Evolutionary conservation across 92 coral and sea anemone species (phyloP), one percentile per base, ranked within the genome.

Genomic region (Phymanthus crucifer): DNA sequence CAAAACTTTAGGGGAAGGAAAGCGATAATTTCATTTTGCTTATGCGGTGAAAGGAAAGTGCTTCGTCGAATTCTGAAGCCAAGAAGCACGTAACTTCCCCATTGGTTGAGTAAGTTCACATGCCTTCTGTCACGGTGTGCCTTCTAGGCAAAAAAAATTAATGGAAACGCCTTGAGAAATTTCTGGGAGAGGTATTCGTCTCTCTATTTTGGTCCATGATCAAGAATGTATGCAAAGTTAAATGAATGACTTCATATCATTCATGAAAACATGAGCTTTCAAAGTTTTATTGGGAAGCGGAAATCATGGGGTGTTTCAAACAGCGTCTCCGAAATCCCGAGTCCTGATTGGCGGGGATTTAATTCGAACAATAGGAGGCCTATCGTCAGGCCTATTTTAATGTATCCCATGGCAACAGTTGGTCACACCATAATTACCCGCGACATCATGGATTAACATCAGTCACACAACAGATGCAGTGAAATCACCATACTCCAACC

Each of bases 181-280:
- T 61, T 61, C 68, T 61, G 36, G 32, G 27, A 13, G 29, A 61
- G 34, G 33, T 38, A 36, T 72, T 26, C 77, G 32, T 21, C 31
- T 35, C 32, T 46, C 83, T 90, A 90, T 90, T 90, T 92, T 79
- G 48, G 78, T 84, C 91, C 32, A 65, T 92, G 97, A 90, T 79
- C 43, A 80, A 35, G 50, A 46, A 73, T 72, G 78, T 29, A 61
- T 56, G 40, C 66, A 31, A 82, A 79, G 54, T 19, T 12, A 10
- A 61, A 61, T 26, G 68, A 11, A 29, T 61, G 68, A 90, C 94
- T 87, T 90, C 79, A 90, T 84, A 43, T 82, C 77, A 57, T 52
- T 66, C 85, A 81, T 72, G 34, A 76, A 76, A 61, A 48, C 70
- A 76, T 61, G 34, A 24, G 68, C 33, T 61, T 27, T 61, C 68